Base-by-base conservation (phyloP, 2,888 invertebrate genomes). In the Erebia palarica region DNA sequence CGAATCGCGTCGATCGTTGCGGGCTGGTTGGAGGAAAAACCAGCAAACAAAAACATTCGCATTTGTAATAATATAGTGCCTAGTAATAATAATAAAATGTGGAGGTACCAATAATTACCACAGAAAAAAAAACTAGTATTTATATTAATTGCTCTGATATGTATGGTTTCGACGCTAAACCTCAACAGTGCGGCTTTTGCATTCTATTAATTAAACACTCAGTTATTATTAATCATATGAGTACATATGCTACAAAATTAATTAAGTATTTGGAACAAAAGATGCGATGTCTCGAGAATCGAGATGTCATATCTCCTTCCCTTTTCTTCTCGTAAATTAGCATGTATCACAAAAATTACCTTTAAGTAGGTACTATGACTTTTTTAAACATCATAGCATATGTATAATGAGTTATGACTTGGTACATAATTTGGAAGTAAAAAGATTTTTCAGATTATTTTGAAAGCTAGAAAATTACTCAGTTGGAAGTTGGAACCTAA, bases 261-360 rank as follows among this genome's bases (percentile, higher is more conserved):
- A 42, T 67, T 47, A 58, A n/a, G n/a, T n/a, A 58, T 63, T 69
- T 63, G 27, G 47, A 61, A 61, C 60, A 53, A 61, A 42, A 55
- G 68, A 60, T 18, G 11, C 27, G 18, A 27, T 27, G 21, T 60
- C 36, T 60, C 13, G 16, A 11, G 61, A 61, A 18, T 60, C 13
- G 16, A 11, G 61, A 61, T 47, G 61, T 47, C 60, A 18, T 47
- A 18, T 61, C 18, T 61, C 44, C 44, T 47, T 47, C 42, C 47
- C 21, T 47, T 61, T 18, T 16, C 47, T 61, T 47, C 5, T 18
- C 16, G 61, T 18, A 13, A 8, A 13, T 14, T 5, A 61, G 47
- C 13, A 60, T 16, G 42, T 47, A 47, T 18, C 1, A 60, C 21
- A 61, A 18, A 47, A 60, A 13, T 36, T 59, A 16, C 27, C 1